Evolutionary conservation across 1,140 invertebrate genomes (phyloP), one percentile per base, ranked within the genome.

Genomic region (Habropoda laboriosa): DNA sequence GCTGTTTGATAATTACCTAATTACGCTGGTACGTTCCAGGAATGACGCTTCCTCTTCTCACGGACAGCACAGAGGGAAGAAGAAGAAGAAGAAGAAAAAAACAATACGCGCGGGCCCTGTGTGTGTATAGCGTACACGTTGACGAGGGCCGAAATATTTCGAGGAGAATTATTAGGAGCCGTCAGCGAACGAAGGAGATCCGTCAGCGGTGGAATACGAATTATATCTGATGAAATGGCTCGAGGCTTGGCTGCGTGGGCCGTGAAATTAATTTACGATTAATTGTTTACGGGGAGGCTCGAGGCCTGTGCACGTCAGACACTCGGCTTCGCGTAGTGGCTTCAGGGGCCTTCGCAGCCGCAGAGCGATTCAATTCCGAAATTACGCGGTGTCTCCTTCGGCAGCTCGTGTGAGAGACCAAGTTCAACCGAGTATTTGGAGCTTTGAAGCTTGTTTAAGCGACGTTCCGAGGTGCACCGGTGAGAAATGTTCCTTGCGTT

Each of bases 221-320:
- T 83, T 71, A 75, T 83, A 85, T 74, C 32, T 35, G 64, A 47
- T n/a, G 53, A 16, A 47, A 53, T 57, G 30, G 55, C 42, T 57
- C 49, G 38, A 24, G 61, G 60, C 53, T 32, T 38, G 51, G 55
- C 49, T 24, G 60, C 77, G 42, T 49, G 30, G 78, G 21, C 72
- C 64, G 57, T 49, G 67, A 85, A 84, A 85, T 84, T 77, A 68
- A 84, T 81, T 85, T 73, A 71, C 51, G 60, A 84, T 84, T 84
- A 81, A 85, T 85, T 83, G 67, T 53, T 45, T 47, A 16, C 60
- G 47, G 68, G 55, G 49, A 21, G 68, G 47, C 35, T 49, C 57
- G 0, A 32, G 55, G 24, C 64, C 12, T 27, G 13, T 7, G 2
- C 4, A n/a, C n/a, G 49, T 0, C 0, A n/a, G 63, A 4, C 2